Evolutionary conservation across 2,888 invertebrate genomes (phyloP), one percentile per base, ranked within the genome.

Genomic region (Acronicta psi): DNA sequence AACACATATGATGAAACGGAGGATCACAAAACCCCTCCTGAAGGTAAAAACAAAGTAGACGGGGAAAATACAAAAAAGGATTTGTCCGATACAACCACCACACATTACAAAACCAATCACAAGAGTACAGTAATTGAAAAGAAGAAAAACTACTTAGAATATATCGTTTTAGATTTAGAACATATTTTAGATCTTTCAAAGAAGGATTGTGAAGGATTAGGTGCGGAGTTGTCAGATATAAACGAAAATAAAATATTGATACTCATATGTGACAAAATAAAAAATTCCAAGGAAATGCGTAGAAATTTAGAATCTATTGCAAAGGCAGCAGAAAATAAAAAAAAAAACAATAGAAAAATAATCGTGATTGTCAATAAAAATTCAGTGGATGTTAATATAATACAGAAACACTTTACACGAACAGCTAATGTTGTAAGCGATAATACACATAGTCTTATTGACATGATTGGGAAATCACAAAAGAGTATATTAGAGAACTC

Each of bases 391-490:
- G n/a, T 34, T 34, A 6, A n/a, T 34, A n/a, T 25, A 14, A 9
- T 69, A 17, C 18, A 38, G 11, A 41, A 34, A 31, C 37, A 20
- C 47, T 61, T 69, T 13, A 18, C 37, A 29, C 13, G 37, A n/a
- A 1, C 9, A 8, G 36, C 16, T 4, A 29, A 20, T 10, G 11
- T 40, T 10, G 10, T 52, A 14, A 13, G 20, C 3, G 43, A 63
- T 13, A 8, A 59, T 9, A 44, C 18, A 9, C 46, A 34, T 34
- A 49, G 36, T 18, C 52, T 70, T 0, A 13, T n/a, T 9, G 40
- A 62, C 10, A 16, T 70, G 34, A 62, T 17, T 13, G 11, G 14
- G 34, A 45, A 58, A 13, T 55, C 65, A 4, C 56, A 55, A 6
- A 20, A 14, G 8, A 41, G 17, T 13, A 31, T 70, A 11, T 14